A percentile compares a stretch with the other conserved stretches of the same genome.
Evolutionary conservation across 2,888 invertebrate genomes (phyloP).

Genomic region (Microplitis deprimator): DNA sequence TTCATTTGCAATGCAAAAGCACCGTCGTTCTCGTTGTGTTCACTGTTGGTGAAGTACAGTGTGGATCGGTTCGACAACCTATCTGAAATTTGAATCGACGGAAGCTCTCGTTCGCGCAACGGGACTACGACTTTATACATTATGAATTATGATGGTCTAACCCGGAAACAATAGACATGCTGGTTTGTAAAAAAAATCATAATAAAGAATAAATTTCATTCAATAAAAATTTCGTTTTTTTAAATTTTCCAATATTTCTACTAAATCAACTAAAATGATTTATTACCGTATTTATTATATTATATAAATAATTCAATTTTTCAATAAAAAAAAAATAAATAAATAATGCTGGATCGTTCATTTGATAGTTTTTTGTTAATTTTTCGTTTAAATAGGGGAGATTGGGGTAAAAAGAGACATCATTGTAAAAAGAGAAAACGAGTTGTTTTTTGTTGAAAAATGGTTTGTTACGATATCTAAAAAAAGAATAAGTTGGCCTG

Average conservation of each 20-base stretch:
- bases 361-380: no score
- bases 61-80: constrained; percentile 23
- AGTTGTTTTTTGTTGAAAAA: no score
- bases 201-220: neutral
- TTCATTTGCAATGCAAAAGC: constrained; percentile 66
- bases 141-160: constrained; percentile 14
- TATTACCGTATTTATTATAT: no score
- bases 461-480: no score
- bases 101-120: constrained; percentile 14
- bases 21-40: constrained; percentile 12
- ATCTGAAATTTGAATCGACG: constrained; percentile 37
- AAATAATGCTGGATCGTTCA: no score
- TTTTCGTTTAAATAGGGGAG: no score
- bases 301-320: no score
- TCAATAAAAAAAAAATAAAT: no score
- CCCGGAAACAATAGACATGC: constrained; percentile 9
- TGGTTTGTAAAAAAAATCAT: neutral
- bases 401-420: no score
- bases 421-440: no score
- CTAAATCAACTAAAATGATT: neutral
- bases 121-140: constrained; percentile 9
- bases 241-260: neutral
- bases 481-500: no score
- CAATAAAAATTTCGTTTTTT: neutral
- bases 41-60: neutral